Base-by-base conservation (phyloP, 1,140 invertebrate genomes). In the Platyura marginata region DNA sequence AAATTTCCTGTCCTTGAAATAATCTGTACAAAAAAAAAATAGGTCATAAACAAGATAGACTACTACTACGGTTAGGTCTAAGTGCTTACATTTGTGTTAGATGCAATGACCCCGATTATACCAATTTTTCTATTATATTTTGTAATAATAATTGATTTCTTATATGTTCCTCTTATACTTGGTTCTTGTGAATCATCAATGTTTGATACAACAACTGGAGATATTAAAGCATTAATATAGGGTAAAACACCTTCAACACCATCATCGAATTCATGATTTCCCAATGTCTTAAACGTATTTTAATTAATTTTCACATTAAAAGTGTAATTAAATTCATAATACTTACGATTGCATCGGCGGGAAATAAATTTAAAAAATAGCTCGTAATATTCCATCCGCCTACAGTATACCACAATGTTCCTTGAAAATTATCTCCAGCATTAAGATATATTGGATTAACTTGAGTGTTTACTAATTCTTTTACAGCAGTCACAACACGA, bases 191-290 rank as follows among this genome's bases (percentile, higher is more conserved):
- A 67, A 1, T 71, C 71, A 52, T 89, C 76, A 40, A 91, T 78
- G 53, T 90, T 91, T 34, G 77, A 70, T 4, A 75, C 76, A 1
- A 90, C 54, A 47, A 88, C 69, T 2, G 75, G 74, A 0, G 74
- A 69, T 2, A 74, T 62, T 4, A 84, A 51, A 4, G 58, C 61
- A 48, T 72, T 55, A 10, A 90, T 49, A 55, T 87, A 89, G 0
- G 81, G 79, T 1, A 80, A 65, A 0, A 88, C 49, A 0, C 81
- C 84, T 34, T 64, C 69, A 1, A 88, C 65, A 0, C 73, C 74
- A 51, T 84, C 70, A 51, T 91, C 87, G 54, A 92, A 92, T 55
- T 92, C 88, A 51, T 92, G 88, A 55, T 92, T 92, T 4, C 88
- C 88, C 11, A 91, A 54, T 0, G 80, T 77, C 83, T 87, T 21